A percentile compares a stretch with the other conserved stretches of the same genome.
Evolutionary conservation across 2,888 invertebrate species (phyloP).

Genomic region (Leptinotarsa tumamoca): DNA sequence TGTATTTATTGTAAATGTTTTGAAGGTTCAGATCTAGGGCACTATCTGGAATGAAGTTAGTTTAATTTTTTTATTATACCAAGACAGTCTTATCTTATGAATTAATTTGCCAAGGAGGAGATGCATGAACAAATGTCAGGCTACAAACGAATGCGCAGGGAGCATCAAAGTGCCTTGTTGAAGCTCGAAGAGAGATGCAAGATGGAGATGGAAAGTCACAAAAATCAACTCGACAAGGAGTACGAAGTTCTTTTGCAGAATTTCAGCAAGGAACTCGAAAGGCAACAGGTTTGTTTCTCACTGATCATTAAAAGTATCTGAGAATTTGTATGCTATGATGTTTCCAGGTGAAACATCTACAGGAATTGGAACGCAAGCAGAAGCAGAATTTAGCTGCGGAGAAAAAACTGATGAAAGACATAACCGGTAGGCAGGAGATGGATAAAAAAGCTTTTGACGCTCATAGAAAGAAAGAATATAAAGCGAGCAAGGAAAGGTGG

Average conservation of each 20-base stretch:
- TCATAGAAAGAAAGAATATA: slow-evolving; percentile 96
- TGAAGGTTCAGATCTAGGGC: not conserved
- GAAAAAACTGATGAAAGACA: slow-evolving; percentile 93
- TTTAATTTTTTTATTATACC: not conserved
- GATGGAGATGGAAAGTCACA: slow-evolving; percentile 97
- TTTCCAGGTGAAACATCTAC: slow-evolving; percentile 76
- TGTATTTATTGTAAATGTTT: too few relatives aligned
- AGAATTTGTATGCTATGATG: not conserved
- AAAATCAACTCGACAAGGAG: slow-evolving; percentile 94
- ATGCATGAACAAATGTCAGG: slow-evolving; percentile 99
- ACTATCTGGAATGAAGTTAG: not conserved
- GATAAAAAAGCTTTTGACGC: slow-evolving; percentile 92
- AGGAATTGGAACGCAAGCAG: slow-evolving; percentile 82
- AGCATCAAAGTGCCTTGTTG: slow-evolving; percentile 94
- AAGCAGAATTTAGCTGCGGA: slow-evolving; percentile 91
- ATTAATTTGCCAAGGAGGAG: slow-evolving; percentile 76
- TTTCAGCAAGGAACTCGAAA: slow-evolving; percentile 92
- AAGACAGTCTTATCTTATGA: slow-evolving; percentile 31
- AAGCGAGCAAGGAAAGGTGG: slow-evolving; percentile 95
- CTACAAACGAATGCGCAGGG: slow-evolving; percentile 96
- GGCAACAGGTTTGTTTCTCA: slow-evolving; percentile 73
- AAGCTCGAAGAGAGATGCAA: slow-evolving; percentile 96
- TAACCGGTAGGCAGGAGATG: slow-evolving; percentile 87
- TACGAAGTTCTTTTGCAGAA: slow-evolving; percentile 93
- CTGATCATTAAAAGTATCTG: not conserved